phyloP scores from a whole-genome alignment of 1,140 invertebrate genomes.

The Macrotrachela quadricornifera region DNA sequence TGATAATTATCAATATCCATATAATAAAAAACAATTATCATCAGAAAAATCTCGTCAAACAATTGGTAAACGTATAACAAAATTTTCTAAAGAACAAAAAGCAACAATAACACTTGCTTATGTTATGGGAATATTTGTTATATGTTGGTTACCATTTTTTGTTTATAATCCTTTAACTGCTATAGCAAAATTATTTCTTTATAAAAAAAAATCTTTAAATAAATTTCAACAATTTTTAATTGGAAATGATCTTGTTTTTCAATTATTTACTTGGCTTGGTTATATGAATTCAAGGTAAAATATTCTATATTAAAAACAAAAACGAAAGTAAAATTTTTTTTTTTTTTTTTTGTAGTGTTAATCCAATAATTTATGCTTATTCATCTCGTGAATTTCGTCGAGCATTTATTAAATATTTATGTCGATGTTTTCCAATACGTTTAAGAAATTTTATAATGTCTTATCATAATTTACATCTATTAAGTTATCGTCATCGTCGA shows the following conservation, averaged over 20 bases:
- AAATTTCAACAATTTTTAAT: too few relatives aligned
- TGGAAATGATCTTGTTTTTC: too few relatives aligned
- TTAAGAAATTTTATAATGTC: too few relatives aligned
- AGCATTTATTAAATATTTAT: conserved; percentile 24
- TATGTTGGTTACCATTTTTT: conserved; percentile 31
- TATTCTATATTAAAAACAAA: too few relatives aligned
- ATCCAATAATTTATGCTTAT: conserved; percentile 86
- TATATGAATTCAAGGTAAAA: conserved; percentile 5
- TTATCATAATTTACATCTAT: too few relatives aligned
- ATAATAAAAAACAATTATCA: too few relatives aligned
- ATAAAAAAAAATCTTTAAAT: not conserved
- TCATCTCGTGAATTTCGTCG: conserved; percentile 84
- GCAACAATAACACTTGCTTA: conserved; percentile 35
- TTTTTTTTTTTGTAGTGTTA: conserved; percentile 29
- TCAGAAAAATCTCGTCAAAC: too few relatives aligned
- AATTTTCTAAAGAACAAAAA: conserved; percentile 39
- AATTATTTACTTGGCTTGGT: conserved; percentile 7
- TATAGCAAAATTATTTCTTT: conserved; percentile 12
- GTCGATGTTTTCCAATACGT: not conserved
- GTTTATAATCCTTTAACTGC: conserved; percentile 23
- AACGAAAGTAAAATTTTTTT: too few relatives aligned
- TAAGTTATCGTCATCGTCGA: too few relatives aligned
- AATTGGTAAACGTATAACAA: conserved; percentile 19
- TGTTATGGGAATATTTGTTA: conserved; percentile 27
- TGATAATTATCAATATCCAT: too few relatives aligned